Conservation (phyloP, 2,113 vertebrate species). For the Scalopus aquaticus region DNA sequence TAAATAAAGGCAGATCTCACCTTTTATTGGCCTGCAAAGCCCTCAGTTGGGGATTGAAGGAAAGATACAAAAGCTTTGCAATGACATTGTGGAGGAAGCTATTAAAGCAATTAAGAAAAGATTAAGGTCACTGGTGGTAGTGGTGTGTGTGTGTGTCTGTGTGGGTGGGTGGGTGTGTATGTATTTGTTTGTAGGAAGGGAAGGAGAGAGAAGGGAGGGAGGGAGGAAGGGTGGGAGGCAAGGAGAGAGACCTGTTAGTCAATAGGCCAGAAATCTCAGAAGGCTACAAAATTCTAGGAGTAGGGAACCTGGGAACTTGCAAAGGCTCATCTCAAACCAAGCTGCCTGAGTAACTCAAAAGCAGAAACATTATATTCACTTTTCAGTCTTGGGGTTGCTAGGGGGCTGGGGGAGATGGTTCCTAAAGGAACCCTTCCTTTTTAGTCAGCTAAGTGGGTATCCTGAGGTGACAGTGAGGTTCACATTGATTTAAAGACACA, state of each 20-base stretch:
- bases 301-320: conserved; percentile 64
- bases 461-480: background rate
- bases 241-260: conserved; percentile 88
- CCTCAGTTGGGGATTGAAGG: conserved; percentile 82
- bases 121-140: conserved; percentile 87
- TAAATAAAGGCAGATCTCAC: conserved; percentile 80
- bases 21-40: conserved; percentile 78
- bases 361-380: conserved; percentile 79
- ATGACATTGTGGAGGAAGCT: conserved; percentile 85
- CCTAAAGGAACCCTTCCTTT: conserved; percentile 39
- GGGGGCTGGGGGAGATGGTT: background rate
- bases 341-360: conserved; percentile 71
- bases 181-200: no score
- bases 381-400: conserved; percentile 23
- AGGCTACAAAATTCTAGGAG: conserved; percentile 84
- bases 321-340: conserved; percentile 75
- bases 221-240: conserved; percentile 77
- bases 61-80: conserved; percentile 86
- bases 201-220: no score
- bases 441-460: conserved; percentile 58
- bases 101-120: conserved; percentile 91
- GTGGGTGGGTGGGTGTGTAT: no score
- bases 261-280: conserved; percentile 89
- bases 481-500: conserved; percentile 29
- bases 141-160: no score